Evolutionary conservation across 2,888 invertebrate genomes (phyloP), one percentile per base, ranked within the genome.

Genomic region (Drymonia ruficornis): DNA sequence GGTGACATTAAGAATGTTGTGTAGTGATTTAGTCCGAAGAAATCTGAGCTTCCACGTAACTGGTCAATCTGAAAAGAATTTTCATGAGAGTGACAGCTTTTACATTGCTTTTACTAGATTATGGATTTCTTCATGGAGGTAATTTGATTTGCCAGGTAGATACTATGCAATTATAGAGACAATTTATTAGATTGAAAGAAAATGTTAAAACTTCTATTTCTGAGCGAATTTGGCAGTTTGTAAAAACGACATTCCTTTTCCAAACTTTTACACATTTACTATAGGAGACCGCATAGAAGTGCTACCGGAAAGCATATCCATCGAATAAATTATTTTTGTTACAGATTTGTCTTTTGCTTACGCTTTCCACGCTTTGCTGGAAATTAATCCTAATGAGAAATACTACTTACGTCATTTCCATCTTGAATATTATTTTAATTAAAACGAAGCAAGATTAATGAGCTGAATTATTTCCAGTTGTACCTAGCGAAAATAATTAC

Each of bases 21-120:
- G 71, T 95, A 95, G 65, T 94, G 93, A 67, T 95, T 95, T 18
- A 95, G 69, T 0, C 94, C 95, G 47, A 94, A 89, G 76, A 94
- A 94, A 68, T 95, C 95, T 1, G 93, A 86, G 49, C 93, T 88
- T 7, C 90, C 91, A 47, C 74, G 78, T 13, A 91, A 36, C 60
- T 76, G 69, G 29, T 71, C 71, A 63, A 72, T 86, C 95, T 91
- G 66, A 50, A 75, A 79, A 53, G 28, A 8, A 53, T 36, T 36
- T 36, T 36, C 36, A 36, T 36, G 12, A 31, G 11, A 31, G 11
- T 11, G 31, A 31, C 3, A 11, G 11, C 12, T 12, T 11, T 2
- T 28, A 0, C 28, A 28, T 28, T 28, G 8, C 8, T 28, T 7
- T 8, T 23, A 6, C 23, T 23, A 2, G 0, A 2, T 23, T 23